Percentiles rank a stretch among this genome's conserved stretches.
These are phyloP conservation scores for Meganola albula DNA, from an alignment of 2,888 invertebrate species.

Conservation along the genomic window DNA sequence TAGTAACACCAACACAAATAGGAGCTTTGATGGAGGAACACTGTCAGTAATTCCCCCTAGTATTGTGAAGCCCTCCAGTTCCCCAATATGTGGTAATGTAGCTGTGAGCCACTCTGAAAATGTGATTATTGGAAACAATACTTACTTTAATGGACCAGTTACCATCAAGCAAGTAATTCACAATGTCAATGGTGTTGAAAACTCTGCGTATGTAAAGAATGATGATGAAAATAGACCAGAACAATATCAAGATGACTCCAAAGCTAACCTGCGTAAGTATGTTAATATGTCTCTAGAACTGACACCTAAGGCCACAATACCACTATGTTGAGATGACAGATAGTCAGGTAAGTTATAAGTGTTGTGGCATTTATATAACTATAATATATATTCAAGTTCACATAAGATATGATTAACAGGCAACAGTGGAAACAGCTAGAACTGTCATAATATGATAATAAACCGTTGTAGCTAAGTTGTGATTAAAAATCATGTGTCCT, in stretches of 20 bases:
- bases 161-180: slow-evolving; percentile 86
- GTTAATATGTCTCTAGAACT: too few relatives aligned
- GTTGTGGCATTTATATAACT: too few relatives aligned
- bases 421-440: too few relatives aligned
- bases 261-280: too few relatives aligned
- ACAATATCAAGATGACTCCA: slow-evolving; percentile 10
- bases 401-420: too few relatives aligned
- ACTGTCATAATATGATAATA: too few relatives aligned
- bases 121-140: slow-evolving; percentile 86
- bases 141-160: slow-evolving; percentile 86
- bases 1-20: slow-evolving; percentile 20
- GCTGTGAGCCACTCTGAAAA: slow-evolving; percentile 82
- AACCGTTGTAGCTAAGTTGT: too few relatives aligned
- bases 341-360: too few relatives aligned
- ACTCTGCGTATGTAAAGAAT: slow-evolving; percentile 45
- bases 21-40: slow-evolving; percentile 28
- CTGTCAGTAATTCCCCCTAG: slow-evolving; percentile 36
- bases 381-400: too few relatives aligned
- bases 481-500: too few relatives aligned
- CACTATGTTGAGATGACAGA: too few relatives aligned
- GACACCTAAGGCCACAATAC: too few relatives aligned
- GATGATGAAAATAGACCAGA: slow-evolving; percentile 36
- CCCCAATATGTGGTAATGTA: slow-evolving; percentile 75
- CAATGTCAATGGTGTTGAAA: slow-evolving; percentile 49
- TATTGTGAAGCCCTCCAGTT: slow-evolving; percentile 34